Evolutionary conservation across 2,888 invertebrate species (phyloP).

Genomic region (Euplagia quadripunctaria): DNA sequence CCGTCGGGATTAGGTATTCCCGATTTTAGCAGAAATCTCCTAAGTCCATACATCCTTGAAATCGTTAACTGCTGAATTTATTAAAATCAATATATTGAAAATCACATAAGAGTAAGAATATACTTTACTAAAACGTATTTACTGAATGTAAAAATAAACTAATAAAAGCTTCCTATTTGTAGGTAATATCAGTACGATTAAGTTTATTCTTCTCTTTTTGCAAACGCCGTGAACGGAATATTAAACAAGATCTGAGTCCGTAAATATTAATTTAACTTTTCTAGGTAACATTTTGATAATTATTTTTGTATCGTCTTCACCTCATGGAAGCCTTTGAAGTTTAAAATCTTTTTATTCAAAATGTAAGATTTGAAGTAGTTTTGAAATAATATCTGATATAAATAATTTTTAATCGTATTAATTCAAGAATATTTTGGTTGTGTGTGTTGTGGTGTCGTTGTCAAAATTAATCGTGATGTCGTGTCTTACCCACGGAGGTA

Average conservation of each 20-base stretch:
- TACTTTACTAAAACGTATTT: background rate
- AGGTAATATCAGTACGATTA: constrained; percentile 9
- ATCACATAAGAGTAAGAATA: background rate
- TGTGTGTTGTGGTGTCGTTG: too few relatives aligned
- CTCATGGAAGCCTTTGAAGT: constrained; percentile 1
- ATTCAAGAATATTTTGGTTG: background rate
- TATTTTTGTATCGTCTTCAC: constrained; percentile 17
- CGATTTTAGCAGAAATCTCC: too few relatives aligned
- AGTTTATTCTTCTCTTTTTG: constrained; percentile 1
- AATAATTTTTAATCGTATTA: background rate
- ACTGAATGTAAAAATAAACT: too few relatives aligned
- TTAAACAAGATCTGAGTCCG: constrained; percentile 16
- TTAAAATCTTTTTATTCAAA: background rate
- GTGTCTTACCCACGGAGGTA: too few relatives aligned
- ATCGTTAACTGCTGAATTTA: too few relatives aligned
- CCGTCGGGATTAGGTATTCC: too few relatives aligned
- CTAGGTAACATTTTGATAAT: constrained; percentile 8
- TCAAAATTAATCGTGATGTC: too few relatives aligned
- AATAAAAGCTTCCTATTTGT: too few relatives aligned
- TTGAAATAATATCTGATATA: background rate
- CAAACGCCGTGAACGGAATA: constrained; percentile 13
- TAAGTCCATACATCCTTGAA: too few relatives aligned
- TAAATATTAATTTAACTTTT: constrained; percentile 20
- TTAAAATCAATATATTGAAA: background rate
- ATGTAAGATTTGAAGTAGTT: background rate